Evolutionary conservation across 2,888 invertebrate genomes (phyloP).

Genomic region (Stenichneumon culpator): DNA sequence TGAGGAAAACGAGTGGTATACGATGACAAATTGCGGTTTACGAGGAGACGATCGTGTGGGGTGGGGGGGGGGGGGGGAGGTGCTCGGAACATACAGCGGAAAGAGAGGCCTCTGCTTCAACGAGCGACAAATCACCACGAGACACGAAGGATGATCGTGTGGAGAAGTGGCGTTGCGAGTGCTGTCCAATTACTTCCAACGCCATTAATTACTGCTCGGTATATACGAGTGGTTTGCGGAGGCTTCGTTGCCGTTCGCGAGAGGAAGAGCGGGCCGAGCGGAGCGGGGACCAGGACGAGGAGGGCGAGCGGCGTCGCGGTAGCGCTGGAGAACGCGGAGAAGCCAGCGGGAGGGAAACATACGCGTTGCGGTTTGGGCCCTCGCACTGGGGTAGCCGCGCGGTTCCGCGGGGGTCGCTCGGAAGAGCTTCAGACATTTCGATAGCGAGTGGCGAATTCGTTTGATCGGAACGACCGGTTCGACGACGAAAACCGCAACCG

Average conservation of each 20-base stretch:
- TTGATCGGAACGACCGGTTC: slow-evolving; percentile 5
- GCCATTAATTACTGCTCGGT: slow-evolving; percentile 57
- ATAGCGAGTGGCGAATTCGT: slow-evolving; percentile 24
- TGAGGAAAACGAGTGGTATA: slow-evolving; percentile 39
- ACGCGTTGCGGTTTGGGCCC: neutral
- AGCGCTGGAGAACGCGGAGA: no score
- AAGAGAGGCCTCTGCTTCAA: slow-evolving; percentile 19
- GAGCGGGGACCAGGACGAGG: neutral
- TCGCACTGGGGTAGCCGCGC: no score
- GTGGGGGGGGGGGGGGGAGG: no score
- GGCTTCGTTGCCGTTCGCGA: slow-evolving; percentile 41
- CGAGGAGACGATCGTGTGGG: slow-evolving; percentile 59
- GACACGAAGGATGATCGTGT: slow-evolving; percentile 67
- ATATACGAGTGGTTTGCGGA: slow-evolving; percentile 12
- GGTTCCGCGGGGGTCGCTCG: no score
- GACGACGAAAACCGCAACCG: neutral
- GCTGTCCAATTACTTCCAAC: slow-evolving; percentile 66
- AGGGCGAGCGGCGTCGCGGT: neutral
- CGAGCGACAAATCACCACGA: slow-evolving; percentile 63
- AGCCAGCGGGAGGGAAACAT: neutral
- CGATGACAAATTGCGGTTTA: slow-evolving; percentile 67
- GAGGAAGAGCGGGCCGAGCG: neutral
- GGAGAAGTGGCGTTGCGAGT: slow-evolving; percentile 65
- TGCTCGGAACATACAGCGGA: neutral
- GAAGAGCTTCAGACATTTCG: neutral